A percentile compares a stretch with the other conserved stretches of the same genome.
phyloP scores from a whole-genome alignment of 30 jellyfish, hydroid and myxozoan genomes.

The Aurelia sp. region DNA sequence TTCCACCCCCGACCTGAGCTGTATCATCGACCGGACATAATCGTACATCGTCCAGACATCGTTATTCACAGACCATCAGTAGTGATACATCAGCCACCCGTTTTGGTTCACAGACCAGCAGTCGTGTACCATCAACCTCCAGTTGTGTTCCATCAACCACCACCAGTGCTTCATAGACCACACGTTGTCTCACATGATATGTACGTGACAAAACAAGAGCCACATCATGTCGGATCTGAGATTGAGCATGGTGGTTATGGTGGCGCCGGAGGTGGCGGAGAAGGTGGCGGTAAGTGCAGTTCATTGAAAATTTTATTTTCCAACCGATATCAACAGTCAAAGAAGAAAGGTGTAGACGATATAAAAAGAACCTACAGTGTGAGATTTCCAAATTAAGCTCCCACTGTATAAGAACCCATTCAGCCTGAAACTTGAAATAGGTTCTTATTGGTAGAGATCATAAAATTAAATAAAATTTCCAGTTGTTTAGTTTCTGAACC shows the following conservation, averaged over 20 bases:
- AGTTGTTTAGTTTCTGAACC: too few relatives aligned
- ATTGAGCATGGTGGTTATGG: slow-evolving; percentile 86
- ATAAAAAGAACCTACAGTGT: too few relatives aligned
- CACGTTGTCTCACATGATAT: slow-evolving; percentile 95
- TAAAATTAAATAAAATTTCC: too few relatives aligned
- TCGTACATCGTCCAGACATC: slow-evolving; percentile 98
- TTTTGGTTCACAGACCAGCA: slow-evolving; percentile 97
- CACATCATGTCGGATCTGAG: slow-evolving; percentile 96
- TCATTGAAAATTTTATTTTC: not conserved
- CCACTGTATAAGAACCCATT: too few relatives aligned
- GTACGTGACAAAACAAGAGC: slow-evolving; percentile 90
- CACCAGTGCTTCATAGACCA: slow-evolving; percentile 98
- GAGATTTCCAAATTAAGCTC: too few relatives aligned
- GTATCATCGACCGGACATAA: slow-evolving; percentile 95
- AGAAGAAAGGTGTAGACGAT: too few relatives aligned
- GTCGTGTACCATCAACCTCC: slow-evolving; percentile 99
- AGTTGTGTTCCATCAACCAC: slow-evolving; percentile 98
- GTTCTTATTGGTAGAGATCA: too few relatives aligned
- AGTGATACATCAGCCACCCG: slow-evolving; percentile 97
- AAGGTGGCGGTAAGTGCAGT: slow-evolving; percentile 6
- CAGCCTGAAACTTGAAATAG: too few relatives aligned
- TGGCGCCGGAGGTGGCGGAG: slow-evolving; percentile 68
- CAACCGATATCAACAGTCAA: too few relatives aligned
- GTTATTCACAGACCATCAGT: slow-evolving; percentile 99
- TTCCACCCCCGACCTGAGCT: slow-evolving; percentile 99